phyloP scores from a whole-genome alignment of 2,888 invertebrate genomes.

The Pandemis heparana region DNA sequence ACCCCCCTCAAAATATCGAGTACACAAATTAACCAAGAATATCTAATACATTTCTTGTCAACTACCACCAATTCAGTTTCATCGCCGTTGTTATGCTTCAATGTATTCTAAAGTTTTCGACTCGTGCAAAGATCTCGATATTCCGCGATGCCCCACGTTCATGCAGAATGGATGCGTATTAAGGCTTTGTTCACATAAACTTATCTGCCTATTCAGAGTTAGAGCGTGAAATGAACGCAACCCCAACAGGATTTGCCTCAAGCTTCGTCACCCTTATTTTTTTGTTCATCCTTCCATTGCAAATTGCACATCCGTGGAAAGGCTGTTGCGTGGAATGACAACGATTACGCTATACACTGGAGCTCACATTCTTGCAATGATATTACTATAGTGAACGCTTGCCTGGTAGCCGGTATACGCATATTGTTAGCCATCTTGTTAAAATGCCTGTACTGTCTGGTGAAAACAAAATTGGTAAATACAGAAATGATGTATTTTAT shows the following conservation, averaged over 20 bases:
- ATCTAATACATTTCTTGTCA: background rate
- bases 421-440: background rate
- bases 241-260: slow-evolving; percentile 55
- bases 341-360: slow-evolving; percentile 47
- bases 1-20: slow-evolving; percentile 49
- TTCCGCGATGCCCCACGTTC: slow-evolving; percentile 23
- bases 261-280: slow-evolving; percentile 69
- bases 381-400: slow-evolving; percentile 35
- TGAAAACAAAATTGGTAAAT: background rate
- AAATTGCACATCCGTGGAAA: slow-evolving; percentile 56
- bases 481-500: background rate
- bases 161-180: slow-evolving; percentile 69
- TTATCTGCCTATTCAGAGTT: slow-evolving; percentile 62
- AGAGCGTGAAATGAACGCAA: slow-evolving; percentile 65
- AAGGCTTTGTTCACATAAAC: slow-evolving; percentile 60
- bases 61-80: background rate
- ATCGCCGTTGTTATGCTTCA: background rate
- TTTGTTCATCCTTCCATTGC: slow-evolving; percentile 58
- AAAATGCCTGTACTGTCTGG: background rate
- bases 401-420: background rate
- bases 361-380: slow-evolving; percentile 31
- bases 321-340: slow-evolving; percentile 50
- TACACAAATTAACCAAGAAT: background rate
- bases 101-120: background rate
- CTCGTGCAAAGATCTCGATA: background rate